Evolutionary conservation across 2,797 vertebrate genomes (phyloP), one percentile per base, ranked within the genome.

Genomic region (Tapera naevia): DNA sequence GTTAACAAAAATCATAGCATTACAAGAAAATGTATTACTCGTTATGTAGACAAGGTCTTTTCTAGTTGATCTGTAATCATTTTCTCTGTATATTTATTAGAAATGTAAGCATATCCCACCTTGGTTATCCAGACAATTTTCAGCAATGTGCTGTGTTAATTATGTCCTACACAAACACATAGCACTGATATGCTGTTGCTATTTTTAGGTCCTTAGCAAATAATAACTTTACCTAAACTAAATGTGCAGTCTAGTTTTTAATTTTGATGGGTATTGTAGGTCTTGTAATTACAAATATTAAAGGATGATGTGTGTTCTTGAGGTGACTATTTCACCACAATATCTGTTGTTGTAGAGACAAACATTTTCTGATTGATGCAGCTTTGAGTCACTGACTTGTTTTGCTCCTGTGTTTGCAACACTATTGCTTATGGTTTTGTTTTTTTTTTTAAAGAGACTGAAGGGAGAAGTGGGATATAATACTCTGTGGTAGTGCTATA

Each of bases 371-470:
- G 39, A 19, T 18, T 66, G 25, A 69, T 66, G 61, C 72, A 86
- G 65, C 50, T 82, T 91, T 93, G 91, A 91, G 58, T 92, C 72
- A 91, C 61, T 57, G 28, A 28, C 73, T 75, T 78, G 45, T 88
- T 94, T 93, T 94, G 78, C 50, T 69, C 11, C 37, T 35, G 13
- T 82, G n/a, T 78, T 82, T 85, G 13, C 81, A 21, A 45, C 28
- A 6, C 56, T 41, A 33, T 66, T 88, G 37, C 18, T 84, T 69
- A 11, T 41, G 39, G 53, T 67, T 25, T 45, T 46, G 57, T 53
- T 50, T 62, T 88, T 46, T 50, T 62, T n/a, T n/a, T n/a, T n/a
- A n/a, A 3, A 45, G 60, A 58, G 17, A 27, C 8, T 43, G 22
- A 65, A 28, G 10, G 7, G n/a, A 58, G 19, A 76, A 48, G 51